Conservation (phyloP, 2,113 vertebrate genomes). For the Psettodes erumei region DNA sequence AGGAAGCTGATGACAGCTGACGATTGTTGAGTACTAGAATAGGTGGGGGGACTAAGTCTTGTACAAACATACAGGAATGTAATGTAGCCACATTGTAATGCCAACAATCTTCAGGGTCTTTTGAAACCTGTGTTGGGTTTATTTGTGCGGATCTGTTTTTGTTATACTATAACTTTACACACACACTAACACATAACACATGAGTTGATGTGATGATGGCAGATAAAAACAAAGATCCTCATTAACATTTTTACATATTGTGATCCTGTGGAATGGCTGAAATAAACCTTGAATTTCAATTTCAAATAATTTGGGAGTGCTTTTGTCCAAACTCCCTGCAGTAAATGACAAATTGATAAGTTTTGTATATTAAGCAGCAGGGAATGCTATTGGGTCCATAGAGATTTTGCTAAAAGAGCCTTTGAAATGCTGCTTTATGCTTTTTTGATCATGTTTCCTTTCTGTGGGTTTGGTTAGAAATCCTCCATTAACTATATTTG, state of each 20-base stretch:
- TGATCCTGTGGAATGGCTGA: slow-evolving; percentile 20
- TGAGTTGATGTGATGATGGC: neutral
- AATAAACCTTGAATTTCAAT: slow-evolving; percentile 29
- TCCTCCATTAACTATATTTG: neutral
- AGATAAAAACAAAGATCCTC: slow-evolving; percentile 2
- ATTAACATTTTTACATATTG: slow-evolving; percentile 18
- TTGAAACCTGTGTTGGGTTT: slow-evolving; percentile 15
- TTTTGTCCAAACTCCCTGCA: slow-evolving; percentile 20
- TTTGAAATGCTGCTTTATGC: slow-evolving; percentile 32
- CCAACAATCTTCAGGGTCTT: slow-evolving; percentile 21
- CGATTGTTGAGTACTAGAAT: slow-evolving; percentile 32
- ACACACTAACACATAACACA: too few species aligned
- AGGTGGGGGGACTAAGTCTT: slow-evolving; percentile 17
- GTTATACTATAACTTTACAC: neutral
- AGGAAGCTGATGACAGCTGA: slow-evolving; percentile 39
- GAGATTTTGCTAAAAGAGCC: slow-evolving; percentile 21
- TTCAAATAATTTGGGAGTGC: slow-evolving; percentile 11
- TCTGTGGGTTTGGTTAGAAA: slow-evolving; percentile 15
- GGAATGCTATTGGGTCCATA: slow-evolving; percentile 9
- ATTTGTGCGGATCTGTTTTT: slow-evolving; percentile 6
- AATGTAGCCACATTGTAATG: slow-evolving; percentile 27
- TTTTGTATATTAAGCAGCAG: slow-evolving; percentile 46
- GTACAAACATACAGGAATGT: slow-evolving; percentile 34
- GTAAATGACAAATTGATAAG: slow-evolving; percentile 28
- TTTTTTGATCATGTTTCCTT: neutral